Evolutionary conservation across 2,797 vertebrate species (phyloP).

Genomic region (Momotus momota): DNA sequence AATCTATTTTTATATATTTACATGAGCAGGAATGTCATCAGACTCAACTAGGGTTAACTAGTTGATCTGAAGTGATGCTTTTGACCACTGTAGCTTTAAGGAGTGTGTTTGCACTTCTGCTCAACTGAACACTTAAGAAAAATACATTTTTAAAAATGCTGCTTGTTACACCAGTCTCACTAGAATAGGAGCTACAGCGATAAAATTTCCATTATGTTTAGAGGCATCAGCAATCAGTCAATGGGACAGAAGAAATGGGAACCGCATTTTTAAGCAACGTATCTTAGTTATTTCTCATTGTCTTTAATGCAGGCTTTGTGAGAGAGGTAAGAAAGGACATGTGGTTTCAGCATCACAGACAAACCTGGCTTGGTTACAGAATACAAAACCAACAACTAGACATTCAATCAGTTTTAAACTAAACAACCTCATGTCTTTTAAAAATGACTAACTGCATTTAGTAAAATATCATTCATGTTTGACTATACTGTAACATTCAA

Average conservation of each 20-base stretch:
- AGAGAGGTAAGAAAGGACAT: not conserved
- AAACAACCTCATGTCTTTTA: not conserved
- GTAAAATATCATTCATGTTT: not conserved
- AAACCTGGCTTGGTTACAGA: not conserved
- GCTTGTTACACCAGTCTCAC: not conserved
- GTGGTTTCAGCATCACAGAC: not conserved
- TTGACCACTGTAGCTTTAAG: conserved; percentile 14
- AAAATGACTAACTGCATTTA: not conserved
- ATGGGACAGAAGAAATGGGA: not conserved
- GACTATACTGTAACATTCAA: not conserved
- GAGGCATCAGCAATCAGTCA: conserved; percentile 12
- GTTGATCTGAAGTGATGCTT: not conserved
- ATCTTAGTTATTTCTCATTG: not conserved
- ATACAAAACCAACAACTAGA: not conserved
- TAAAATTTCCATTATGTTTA: conserved; percentile 34
- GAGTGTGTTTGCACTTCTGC: not conserved
- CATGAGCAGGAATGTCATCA: not conserved
- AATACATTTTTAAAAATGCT: not conserved
- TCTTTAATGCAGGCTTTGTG: not conserved
- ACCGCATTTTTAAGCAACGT: not conserved
- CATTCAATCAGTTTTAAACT: not conserved
- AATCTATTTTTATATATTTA: not conserved
- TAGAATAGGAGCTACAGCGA: not conserved
- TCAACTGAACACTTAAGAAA: not conserved
- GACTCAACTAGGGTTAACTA: not conserved